These are phyloP conservation scores for Lysandra coridon DNA, from an alignment of 2,888 invertebrate genomes.

Conservation along the genomic window DNA sequence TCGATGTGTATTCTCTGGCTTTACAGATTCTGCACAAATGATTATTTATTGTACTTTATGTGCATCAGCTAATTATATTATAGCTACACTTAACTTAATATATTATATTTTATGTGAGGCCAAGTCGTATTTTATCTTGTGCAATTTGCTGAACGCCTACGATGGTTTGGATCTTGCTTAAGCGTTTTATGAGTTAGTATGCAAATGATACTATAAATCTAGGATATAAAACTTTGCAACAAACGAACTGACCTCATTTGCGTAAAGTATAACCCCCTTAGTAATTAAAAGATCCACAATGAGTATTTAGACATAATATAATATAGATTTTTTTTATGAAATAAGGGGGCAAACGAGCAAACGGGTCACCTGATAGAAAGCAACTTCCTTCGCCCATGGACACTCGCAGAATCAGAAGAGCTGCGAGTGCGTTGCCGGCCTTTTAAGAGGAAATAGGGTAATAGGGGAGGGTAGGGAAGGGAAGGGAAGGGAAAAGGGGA, in stretches of 20 bases:
- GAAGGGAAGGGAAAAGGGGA: no score
- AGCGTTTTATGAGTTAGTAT: constrained; percentile 30
- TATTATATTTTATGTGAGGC: background rate
- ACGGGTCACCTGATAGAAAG: no score
- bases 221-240: constrained; percentile 18
- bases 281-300: background rate
- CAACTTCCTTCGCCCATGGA: no score
- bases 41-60: background rate
- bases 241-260: constrained; percentile 18
- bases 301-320: no score
- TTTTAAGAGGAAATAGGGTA: no score
- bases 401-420: no score
- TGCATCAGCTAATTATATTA: background rate
- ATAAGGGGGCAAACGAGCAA: no score
- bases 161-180: constrained; percentile 9
- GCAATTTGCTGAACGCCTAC: constrained; percentile 27
- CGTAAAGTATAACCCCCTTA: background rate
- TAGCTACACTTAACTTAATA: background rate
- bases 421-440: no score
- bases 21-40: background rate
- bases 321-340: no score
- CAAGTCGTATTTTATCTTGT: constrained; percentile 3
- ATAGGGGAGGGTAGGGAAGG: no score
- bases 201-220: constrained; percentile 24
- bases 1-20: no score